Base-by-base conservation (phyloP, 2,888 invertebrate species). In the Panzeria rudis region DNA sequence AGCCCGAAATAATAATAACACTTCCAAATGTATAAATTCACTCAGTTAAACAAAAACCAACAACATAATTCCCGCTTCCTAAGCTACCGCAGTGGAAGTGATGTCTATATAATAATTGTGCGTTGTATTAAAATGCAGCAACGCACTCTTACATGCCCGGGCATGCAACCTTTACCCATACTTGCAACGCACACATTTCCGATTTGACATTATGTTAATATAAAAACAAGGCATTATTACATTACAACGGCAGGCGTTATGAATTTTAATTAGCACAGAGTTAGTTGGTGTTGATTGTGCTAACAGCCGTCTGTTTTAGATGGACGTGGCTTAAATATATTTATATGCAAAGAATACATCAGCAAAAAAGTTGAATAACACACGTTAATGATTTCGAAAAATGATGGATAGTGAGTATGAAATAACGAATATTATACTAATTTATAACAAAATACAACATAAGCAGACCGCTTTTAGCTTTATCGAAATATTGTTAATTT, bases 241-340 rank as follows among this genome's bases (percentile, higher is more conserved):
- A 38, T 61, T 61, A 61, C 41, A 41, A 52, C 29, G 25, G 11
- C 38, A 50, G 25, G 61, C 23, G 52, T 68, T 41, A 32, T 59
- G 68, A 75, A 75, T 75, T 20, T 23, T 47, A 81, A 78, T 78
- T 69, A 35, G 6, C 32, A 17, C 20, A 1, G 32, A 54, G 6
- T 9, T 54, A n/a, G n/a, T 25, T 54, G 23, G n/a, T 50, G 17
- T 29, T 17, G 29, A 35, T 35, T 32, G 20, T 41, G 29, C 54
- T 15, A 38, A 29, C n/a, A n/a, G n/a, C 17, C 13, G 23, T 6
- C n/a, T 25, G 8, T 2, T 25, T 6, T 7, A 56, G 11, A 1
- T 11, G 7, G 7, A 25, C 52, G 35, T 52, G 38, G 8, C 17
- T n/a, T 17, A 29, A 41, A 29, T n/a, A 56, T 41, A 56, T 41